These are phyloP conservation scores for Papilio glaucus DNA, from an alignment of 1,140 invertebrate genomes.

Conservation along the genomic window DNA sequence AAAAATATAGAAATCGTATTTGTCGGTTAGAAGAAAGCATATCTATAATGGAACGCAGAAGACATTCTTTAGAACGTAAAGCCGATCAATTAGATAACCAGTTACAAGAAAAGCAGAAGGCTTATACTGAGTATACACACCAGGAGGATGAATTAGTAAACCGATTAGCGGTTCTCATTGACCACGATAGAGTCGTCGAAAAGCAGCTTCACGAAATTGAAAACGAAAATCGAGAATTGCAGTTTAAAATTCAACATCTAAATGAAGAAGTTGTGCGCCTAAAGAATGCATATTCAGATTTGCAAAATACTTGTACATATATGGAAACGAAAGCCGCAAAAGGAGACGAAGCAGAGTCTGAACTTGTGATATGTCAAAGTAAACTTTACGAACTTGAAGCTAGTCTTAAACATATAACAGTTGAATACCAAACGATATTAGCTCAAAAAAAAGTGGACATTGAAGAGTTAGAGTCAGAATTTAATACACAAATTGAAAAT, in stretches of 20 bases:
- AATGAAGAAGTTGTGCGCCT: slow-evolving; percentile 75
- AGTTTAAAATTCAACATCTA: slow-evolving; percentile 76
- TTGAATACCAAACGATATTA: slow-evolving; percentile 82
- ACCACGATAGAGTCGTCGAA: slow-evolving; percentile 84
- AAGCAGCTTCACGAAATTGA: slow-evolving; percentile 82
- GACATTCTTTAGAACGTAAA: slow-evolving; percentile 83
- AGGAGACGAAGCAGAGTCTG: slow-evolving; percentile 59
- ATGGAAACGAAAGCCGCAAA: slow-evolving; percentile 63
- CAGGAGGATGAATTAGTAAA: slow-evolving; percentile 84
- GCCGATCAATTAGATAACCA: slow-evolving; percentile 83
- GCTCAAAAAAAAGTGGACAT: slow-evolving; percentile 83
- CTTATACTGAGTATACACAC: slow-evolving; percentile 82
- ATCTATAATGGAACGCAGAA: slow-evolving; percentile 82
- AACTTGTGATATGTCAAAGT: slow-evolving; percentile 57
- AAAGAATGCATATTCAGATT: slow-evolving; percentile 64
- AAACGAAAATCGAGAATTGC: slow-evolving; percentile 84
- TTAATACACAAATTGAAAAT: slow-evolving; percentile 85
- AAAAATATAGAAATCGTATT: slow-evolving; percentile 85
- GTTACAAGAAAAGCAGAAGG: slow-evolving; percentile 82
- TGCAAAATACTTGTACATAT: slow-evolving; percentile 61
- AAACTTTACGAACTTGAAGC: slow-evolving; percentile 76
- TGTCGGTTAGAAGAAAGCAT: slow-evolving; percentile 85
- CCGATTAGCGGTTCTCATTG: slow-evolving; percentile 81
- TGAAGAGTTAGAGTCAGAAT: slow-evolving; percentile 85
- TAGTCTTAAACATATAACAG: slow-evolving; percentile 81